A percentile compares a stretch with the other conserved stretches of the same genome.
phyloP scores from a whole-genome alignment of 2,113 vertebrate species.

The Gulo gulo region DNA sequence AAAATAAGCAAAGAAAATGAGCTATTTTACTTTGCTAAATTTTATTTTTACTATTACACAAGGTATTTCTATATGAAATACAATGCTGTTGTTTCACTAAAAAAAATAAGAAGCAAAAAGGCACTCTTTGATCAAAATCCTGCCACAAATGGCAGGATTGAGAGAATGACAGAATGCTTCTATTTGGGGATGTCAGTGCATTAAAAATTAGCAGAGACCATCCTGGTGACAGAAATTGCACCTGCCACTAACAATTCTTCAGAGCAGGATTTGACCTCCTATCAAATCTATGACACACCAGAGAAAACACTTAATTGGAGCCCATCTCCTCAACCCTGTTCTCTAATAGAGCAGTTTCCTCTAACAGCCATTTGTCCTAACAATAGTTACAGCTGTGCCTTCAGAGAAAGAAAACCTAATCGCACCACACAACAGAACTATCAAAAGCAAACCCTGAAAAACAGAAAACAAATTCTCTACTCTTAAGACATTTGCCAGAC shows the following conservation, averaged over 20 bases:
- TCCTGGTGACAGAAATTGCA: constrained; percentile 47
- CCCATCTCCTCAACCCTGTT: not conserved
- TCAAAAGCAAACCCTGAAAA: not conserved
- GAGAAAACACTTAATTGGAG: not conserved
- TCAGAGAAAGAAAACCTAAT: not conserved
- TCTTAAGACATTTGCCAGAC: not conserved
- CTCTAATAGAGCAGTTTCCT: not conserved
- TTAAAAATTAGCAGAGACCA: constrained; percentile 48
- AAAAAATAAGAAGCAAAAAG: constrained; percentile 38
- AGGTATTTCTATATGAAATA: constrained; percentile 35
- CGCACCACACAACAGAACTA: not conserved
- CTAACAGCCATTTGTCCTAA: not conserved
- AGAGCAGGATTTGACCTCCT: not conserved
- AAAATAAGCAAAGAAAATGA: constrained; percentile 39
- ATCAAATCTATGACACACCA: not conserved
- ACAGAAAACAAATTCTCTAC: not conserved
- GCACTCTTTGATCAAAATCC: constrained; percentile 31
- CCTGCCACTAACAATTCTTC: constrained; percentile 30
- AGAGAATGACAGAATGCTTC: constrained; percentile 52
- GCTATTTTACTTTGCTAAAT: not conserved
- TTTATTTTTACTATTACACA: constrained; percentile 33
- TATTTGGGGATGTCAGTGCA: constrained; percentile 32
- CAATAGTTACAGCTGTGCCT: not conserved
- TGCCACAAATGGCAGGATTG: not conserved
- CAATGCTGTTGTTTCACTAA: not conserved